Conservation (phyloP, 2,888 invertebrate species). For the Octonoba sinensis region DNA sequence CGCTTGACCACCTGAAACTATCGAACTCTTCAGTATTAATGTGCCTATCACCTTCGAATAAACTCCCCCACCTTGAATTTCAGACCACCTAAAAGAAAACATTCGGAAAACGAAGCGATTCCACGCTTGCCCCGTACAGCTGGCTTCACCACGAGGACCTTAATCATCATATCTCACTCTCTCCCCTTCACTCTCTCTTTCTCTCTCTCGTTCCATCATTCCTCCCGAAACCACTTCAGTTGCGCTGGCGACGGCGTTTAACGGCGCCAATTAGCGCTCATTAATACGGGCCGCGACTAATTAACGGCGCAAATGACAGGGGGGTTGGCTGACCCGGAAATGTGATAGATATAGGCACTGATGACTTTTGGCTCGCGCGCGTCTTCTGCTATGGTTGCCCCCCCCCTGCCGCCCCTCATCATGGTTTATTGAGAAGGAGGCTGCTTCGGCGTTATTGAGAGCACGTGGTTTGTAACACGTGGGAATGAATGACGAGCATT, state of each 20-base stretch:
- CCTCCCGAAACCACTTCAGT: conserved; percentile 17
- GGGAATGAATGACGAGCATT: no score
- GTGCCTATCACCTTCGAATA: background rate
- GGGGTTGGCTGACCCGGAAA: conserved; percentile 60
- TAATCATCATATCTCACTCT: conserved; percentile 39
- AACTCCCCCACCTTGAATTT: no score
- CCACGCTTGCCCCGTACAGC: conserved; percentile 22
- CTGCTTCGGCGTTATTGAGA: background rate
- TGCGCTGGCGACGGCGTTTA: conserved; percentile 49
- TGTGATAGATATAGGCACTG: conserved; percentile 58
- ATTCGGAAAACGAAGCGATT: conserved; percentile 13
- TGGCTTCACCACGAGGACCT: conserved; percentile 32
- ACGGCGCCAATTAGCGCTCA: conserved; percentile 63
- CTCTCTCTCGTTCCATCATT: conserved; percentile 9
- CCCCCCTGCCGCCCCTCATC: background rate
- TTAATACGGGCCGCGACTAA: conserved; percentile 57
- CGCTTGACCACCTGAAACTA: background rate
- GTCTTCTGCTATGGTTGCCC: conserved; percentile 1
- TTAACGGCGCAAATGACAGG: conserved; percentile 60
- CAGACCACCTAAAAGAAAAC: conserved; percentile 5
- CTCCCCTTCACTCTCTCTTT: background rate
- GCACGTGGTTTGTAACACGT: no score
- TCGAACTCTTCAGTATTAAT: background rate
- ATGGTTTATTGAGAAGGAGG: conserved; percentile 16
- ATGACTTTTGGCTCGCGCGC: conserved; percentile 49